Conservation (phyloP, 2,888 invertebrate species). For the Polietes domitor region DNA sequence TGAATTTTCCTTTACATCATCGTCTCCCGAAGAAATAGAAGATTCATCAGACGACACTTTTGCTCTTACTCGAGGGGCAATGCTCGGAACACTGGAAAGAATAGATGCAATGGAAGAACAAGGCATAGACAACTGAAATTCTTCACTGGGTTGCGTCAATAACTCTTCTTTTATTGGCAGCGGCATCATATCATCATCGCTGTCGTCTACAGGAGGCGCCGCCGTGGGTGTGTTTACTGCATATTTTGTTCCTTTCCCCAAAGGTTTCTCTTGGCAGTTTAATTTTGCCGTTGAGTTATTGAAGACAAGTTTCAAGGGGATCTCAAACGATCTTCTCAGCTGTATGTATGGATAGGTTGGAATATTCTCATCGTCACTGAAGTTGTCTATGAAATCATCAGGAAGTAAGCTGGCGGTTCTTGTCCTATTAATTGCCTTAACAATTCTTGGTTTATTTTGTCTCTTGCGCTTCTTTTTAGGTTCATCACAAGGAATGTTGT, state of each 20-base stretch:
- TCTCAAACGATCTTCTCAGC: conserved; percentile 11
- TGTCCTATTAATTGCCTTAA: not conserved
- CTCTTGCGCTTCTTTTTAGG: conserved; percentile 38
- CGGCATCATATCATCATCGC: conserved; percentile 19
- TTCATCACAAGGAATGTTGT: conserved; percentile 34
- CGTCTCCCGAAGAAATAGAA: not conserved
- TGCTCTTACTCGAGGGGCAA: not conserved
- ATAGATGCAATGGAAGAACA: not conserved
- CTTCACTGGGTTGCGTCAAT: conserved; percentile 7
- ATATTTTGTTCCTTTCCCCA: not conserved
- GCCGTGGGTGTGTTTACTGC: not conserved
- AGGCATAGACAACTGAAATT: not conserved
- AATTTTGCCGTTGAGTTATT: not conserved
- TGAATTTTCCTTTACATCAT: not conserved
- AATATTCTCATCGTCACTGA: conserved; percentile 19
- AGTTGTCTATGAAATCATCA: not conserved
- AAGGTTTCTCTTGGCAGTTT: not conserved
- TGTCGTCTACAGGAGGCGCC: not conserved
- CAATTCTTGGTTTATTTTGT: not conserved
- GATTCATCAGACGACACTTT: conserved; percentile 13
- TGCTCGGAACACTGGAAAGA: not conserved
- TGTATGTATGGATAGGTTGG: not conserved
- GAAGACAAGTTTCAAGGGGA: not conserved
- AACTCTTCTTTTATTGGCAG: conserved; percentile 5
- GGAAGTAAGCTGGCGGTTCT: not conserved